These are phyloP conservation scores for Drosophila sulfurigaster DNA, from an alignment of 1,140 invertebrate genomes.

Conservation along the genomic window DNA sequence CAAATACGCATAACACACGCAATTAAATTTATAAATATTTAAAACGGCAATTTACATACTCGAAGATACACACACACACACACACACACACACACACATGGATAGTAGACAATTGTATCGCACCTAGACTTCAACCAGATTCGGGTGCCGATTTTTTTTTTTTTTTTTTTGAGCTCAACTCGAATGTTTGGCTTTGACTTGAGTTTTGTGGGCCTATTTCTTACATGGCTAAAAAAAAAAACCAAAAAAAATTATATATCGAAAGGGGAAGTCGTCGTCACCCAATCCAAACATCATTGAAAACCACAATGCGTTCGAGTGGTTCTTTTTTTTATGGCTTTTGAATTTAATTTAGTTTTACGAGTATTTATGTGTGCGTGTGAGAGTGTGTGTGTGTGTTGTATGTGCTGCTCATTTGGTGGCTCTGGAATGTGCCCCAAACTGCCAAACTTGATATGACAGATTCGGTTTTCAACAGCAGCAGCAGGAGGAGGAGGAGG, in stretches of 20 bases:
- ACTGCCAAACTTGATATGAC: constrained; percentile 71
- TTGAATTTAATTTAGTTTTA: constrained; percentile 76
- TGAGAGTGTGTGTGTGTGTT: background rate
- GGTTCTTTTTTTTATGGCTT: constrained; percentile 69
- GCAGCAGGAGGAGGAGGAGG: background rate
- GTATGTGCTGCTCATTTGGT: constrained; percentile 3
- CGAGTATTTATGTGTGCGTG: constrained; percentile 23
- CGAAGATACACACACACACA: constrained; percentile 43
- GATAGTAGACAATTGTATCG: constrained; percentile 8
- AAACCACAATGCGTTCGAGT: constrained; percentile 68
- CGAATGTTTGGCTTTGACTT: constrained; percentile 15
- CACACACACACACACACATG: constrained; percentile 4
- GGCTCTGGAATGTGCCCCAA: constrained; percentile 55
- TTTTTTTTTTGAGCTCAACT: background rate
- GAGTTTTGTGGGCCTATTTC: constrained; percentile 11
- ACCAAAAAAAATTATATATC: constrained; percentile 43
- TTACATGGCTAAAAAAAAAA: constrained; percentile 36
- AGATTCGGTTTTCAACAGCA: constrained; percentile 45
- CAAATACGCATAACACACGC: constrained; percentile 75
- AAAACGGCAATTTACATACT: constrained; percentile 75
- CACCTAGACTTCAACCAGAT: constrained; percentile 13
- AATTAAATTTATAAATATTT: constrained; percentile 83
- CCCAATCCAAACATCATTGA: constrained; percentile 44
- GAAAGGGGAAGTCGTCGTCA: constrained; percentile 74
- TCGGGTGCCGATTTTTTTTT: constrained; percentile 11